Evolutionary conservation across 2,888 invertebrate genomes (phyloP).

Genomic region (Troilus luridus): DNA sequence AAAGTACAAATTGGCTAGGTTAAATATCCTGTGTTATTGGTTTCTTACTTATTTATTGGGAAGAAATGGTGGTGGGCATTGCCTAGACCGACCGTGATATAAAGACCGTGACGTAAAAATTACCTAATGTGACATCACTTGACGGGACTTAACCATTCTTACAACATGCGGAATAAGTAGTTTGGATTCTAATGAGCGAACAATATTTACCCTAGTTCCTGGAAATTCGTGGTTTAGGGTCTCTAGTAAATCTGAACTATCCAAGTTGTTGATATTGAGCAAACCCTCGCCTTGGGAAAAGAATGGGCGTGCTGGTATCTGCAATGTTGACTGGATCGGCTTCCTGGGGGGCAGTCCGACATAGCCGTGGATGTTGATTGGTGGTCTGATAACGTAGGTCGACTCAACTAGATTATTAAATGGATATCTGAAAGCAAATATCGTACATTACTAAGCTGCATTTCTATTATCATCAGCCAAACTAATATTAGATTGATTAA

Average conservation of each 20-base stretch:
- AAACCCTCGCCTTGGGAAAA: slow-evolving; percentile 62
- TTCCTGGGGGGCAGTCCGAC: slow-evolving; percentile 64
- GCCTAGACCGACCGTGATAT: too few relatives aligned
- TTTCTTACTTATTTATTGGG: too few relatives aligned
- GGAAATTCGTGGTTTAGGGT: slow-evolving; percentile 62
- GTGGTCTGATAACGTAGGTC: slow-evolving; percentile 73
- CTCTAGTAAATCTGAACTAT: slow-evolving; percentile 62
- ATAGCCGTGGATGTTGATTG: slow-evolving; percentile 66
- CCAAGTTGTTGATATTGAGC: slow-evolving; percentile 64
- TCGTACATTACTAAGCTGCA: neutral
- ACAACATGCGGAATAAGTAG: too few relatives aligned
- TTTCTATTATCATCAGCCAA: neutral
- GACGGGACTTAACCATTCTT: too few relatives aligned
- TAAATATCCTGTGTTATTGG: too few relatives aligned
- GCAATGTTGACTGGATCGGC: slow-evolving; percentile 62
- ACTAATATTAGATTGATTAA: neutral
- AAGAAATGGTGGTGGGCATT: too few relatives aligned
- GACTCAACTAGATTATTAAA: slow-evolving; percentile 72
- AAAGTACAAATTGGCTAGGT: too few relatives aligned
- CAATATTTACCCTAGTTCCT: slow-evolving; percentile 62
- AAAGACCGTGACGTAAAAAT: too few relatives aligned
- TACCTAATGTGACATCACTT: too few relatives aligned
- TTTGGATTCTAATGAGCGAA: neutral
- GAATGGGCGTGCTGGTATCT: slow-evolving; percentile 63
- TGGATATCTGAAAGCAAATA: slow-evolving; percentile 67